Base-by-base conservation (phyloP, 2,888 invertebrate species). In the Dicycla oo region DNA sequence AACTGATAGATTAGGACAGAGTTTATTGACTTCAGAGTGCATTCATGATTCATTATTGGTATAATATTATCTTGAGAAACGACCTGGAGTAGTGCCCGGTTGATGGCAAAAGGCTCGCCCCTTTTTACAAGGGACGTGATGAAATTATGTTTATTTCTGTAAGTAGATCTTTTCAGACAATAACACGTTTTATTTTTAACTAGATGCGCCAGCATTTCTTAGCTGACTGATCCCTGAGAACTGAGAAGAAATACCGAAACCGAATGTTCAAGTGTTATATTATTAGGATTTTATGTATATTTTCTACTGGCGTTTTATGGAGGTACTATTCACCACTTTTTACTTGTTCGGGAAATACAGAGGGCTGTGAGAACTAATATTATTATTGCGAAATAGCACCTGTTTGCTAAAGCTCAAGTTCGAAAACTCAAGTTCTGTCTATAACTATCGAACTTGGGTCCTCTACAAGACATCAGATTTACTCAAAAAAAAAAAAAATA, bases 11-110 rank as follows among this genome's bases (percentile, higher is more conserved):
- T 56, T 47, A 26, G 26, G 26, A 18, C 26, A 34, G 34, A 45
- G 71, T 73, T 74, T 15, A 63, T 38, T 38, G 64, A 73, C 40
- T 30, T 18, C 47, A 0, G 11, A 68, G 30, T 40, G n/a, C 18
- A 20, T 43, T 43, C 30, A 30, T n/a, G 6, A 34, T 34, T 34
- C 34, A 7, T 34, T n/a, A 38, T 15, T 6, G n/a, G n/a, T 20
- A 23, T 13, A 34, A 5, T 34, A 34, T 4, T 43, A 58, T 60
- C 26, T 60, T 60, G 2, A 57, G 7, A 34, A 18, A 40, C 10
- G 40, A 18, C 38, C 18, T 40, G 23, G 6, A 60, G 10, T 38
- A 7, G 7, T 26, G 40, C 18, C 4, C 11, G 26, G 26, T 43
- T 26, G 11, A 20, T 20, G 11, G 20, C 58, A 60, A 20, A 23